A percentile compares a stretch with the other conserved stretches of the same genome.
Evolutionary conservation across 1,140 invertebrate species (phyloP).

Genomic region (Penaeus vannamei): DNA sequence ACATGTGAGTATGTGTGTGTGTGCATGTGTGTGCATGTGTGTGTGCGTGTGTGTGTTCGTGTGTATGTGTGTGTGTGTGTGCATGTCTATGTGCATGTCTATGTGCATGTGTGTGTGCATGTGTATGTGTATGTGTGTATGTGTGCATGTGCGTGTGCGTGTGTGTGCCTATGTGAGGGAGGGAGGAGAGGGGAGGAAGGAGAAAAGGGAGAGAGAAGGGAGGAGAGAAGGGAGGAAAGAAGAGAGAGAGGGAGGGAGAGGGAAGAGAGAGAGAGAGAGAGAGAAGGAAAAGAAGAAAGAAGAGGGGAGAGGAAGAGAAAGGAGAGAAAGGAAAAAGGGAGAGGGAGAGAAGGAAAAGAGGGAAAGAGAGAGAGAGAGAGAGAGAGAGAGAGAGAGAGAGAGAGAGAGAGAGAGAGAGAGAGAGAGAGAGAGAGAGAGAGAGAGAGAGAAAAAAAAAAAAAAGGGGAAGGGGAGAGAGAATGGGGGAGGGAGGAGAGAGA

Average conservation of each 20-base stretch:
- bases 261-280: background rate
- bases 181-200: background rate
- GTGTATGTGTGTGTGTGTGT: no score
- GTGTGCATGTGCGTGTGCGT: background rate
- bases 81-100: no score
- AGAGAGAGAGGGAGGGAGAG: background rate
- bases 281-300: background rate
- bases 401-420: background rate
- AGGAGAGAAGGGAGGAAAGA: background rate
- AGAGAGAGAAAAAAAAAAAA: background rate
- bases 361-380: background rate
- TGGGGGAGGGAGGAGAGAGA: background rate
- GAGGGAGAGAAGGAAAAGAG: background rate
- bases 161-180: background rate
- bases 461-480: background rate
- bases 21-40: no score
- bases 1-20: no score
- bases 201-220: background rate
- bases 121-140: background rate
- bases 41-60: no score
- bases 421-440: background rate
- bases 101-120: no score
- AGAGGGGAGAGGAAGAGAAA: background rate
- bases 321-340: background rate
- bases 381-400: background rate